Percentiles rank a stretch among this genome's conserved stretches.
Evolutionary conservation across 2,113 vertebrate genomes (phyloP).

Genomic region (Eurypyga helias): DNA sequence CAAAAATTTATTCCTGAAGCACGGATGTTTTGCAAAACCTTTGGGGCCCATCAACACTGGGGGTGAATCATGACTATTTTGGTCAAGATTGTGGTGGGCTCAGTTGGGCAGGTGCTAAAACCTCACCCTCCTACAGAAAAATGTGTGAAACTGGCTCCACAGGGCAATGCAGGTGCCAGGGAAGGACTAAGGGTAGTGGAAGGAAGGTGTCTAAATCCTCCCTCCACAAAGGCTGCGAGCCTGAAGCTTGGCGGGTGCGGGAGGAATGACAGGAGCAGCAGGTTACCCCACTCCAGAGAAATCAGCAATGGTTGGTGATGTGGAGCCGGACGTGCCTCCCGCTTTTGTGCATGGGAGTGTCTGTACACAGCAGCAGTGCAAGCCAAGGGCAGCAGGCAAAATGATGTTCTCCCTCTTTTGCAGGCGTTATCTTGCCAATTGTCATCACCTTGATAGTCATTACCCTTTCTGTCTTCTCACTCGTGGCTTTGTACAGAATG

Average conservation of each 20-base stretch:
- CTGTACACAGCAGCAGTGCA: background rate
- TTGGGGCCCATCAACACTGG: background rate
- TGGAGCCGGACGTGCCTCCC: background rate
- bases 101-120: background rate
- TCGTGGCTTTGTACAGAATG: conserved; percentile 78
- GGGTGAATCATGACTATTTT: background rate
- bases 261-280: conserved; percentile 9
- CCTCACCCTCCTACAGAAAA: background rate
- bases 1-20: background rate
- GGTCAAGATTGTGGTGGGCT: background rate
- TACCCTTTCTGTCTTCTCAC: conserved; percentile 71
- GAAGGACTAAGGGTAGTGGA: background rate
- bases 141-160: background rate
- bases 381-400: background rate
- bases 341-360: background rate
- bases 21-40: background rate
- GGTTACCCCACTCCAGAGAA: background rate
- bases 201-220: background rate
- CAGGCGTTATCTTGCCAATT: conserved; percentile 77
- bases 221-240: background rate
- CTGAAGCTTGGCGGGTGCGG: conserved; percentile 38
- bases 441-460: conserved; percentile 78
- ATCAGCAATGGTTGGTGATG: background rate
- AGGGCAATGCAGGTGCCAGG: rapidly evolving
- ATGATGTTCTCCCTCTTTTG: background rate